Evolutionary conservation across 2,888 invertebrate species (phyloP), one percentile per base, ranked within the genome.

Genomic region (Lasioglossum villosulum): DNA sequence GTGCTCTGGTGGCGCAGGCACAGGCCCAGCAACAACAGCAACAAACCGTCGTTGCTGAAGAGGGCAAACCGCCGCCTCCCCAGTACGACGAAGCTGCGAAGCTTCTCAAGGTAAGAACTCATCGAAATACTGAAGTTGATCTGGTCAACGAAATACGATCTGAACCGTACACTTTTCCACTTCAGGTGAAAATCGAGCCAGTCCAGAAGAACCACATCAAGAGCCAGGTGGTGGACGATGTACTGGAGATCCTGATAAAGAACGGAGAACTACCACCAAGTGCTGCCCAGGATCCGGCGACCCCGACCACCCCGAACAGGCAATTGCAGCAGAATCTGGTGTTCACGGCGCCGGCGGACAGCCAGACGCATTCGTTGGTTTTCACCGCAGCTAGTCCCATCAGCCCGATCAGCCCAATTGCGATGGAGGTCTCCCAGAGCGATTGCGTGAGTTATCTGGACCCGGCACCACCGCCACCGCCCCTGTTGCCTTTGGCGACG

Each of bases 251-350:
- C 90, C 96, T 99, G 23, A 98, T 99, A 71, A 98, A 98, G 93
- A 98, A 98, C 94, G 99, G 99, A 19, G 99, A 99, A 93, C 95
- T 99, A 82, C 98, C 99, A 1, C 97, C 98, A 14, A 98, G 98
- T 91, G 98, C 98, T 0, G 98, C 98, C 1, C 97, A 97, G 90
- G 97, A 97, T 91, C 97, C 97, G 88, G 94, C 96, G 86, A 96
- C 96, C 42, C 96, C 97, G 45, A 95, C 96, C 4, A 96, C 96
- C 1, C 96, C 96, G 2, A 95, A 95, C 86, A 94, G 95, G 27
- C 95, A 95, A 70, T 87, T 95, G 16, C 94, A 94, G 8, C 95
- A 95, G 73, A 95, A 94, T 73, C 88, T 95, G 75, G 94, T 95
- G 23, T 95, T 95, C 75, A 93, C 95, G 1, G 91, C 95, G 3